Percentiles rank a stretch among this genome's conserved stretches.
These are phyloP conservation scores for Cantharis lateralis DNA, from an alignment of 2,888 invertebrate genomes.

Conservation along the genomic window DNA sequence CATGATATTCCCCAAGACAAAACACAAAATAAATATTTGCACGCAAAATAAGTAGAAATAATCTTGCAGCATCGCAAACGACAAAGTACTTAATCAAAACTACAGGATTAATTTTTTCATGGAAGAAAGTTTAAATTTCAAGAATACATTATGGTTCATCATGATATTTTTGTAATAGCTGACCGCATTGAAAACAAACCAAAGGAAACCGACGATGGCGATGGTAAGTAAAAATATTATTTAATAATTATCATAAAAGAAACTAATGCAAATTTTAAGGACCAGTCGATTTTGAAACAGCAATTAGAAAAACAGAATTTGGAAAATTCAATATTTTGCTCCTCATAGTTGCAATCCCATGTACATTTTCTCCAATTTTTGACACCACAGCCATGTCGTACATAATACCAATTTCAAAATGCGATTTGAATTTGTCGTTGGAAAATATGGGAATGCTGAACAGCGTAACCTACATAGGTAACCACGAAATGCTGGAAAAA, in stretches of 20 bases:
- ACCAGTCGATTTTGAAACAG: constrained; percentile 70
- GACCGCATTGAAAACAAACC: background rate
- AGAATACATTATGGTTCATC: background rate
- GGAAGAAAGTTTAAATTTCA: background rate
- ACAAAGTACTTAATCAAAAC: background rate
- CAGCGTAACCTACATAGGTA: constrained; percentile 74
- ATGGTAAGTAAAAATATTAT: background rate
- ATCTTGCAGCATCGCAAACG: background rate
- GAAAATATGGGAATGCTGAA: constrained; percentile 74
- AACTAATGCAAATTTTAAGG: background rate
- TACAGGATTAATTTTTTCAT: background rate
- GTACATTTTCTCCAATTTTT: constrained; percentile 70
- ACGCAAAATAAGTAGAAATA: background rate
- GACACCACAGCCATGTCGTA: constrained; percentile 75
- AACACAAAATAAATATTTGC: background rate
- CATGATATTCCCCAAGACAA: background rate
- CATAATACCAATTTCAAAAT: constrained; percentile 75
- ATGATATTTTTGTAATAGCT: background rate
- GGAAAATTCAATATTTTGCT: constrained; percentile 70
- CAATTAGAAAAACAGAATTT: constrained; percentile 69
- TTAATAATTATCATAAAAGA: background rate
- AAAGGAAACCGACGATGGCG: background rate
- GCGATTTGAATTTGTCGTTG: constrained; percentile 70
- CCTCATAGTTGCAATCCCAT: constrained; percentile 66
- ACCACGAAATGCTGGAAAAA: too few relatives aligned